Evolutionary conservation across 2,797 vertebrate genomes (phyloP).

Genomic region (Leontopithecus rosalia): DNA sequence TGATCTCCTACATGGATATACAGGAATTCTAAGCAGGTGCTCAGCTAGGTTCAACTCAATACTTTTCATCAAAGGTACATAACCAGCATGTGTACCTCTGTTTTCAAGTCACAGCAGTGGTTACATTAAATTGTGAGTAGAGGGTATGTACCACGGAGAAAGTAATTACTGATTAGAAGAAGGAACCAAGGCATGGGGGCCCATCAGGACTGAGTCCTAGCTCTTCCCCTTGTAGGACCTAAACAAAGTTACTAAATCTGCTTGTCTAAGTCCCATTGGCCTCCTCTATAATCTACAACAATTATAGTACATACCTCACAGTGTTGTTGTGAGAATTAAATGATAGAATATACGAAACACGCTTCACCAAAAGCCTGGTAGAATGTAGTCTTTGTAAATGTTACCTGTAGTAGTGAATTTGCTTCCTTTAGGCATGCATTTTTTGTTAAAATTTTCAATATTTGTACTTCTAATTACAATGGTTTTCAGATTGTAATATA

Average conservation of each 20-base stretch:
- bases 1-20: neutral
- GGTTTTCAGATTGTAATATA: neutral
- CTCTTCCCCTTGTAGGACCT: neutral
- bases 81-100: neutral
- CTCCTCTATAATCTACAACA: neutral
- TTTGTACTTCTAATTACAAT: neutral
- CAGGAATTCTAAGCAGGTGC: neutral
- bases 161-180: neutral
- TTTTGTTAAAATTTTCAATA: neutral
- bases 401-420: neutral
- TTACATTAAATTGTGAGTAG: neutral
- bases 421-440: neutral
- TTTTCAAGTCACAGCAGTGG: neutral
- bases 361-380: neutral
- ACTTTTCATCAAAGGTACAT: neutral
- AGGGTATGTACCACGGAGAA: neutral
- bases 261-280: neutral
- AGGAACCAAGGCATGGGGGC: neutral
- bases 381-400: neutral
- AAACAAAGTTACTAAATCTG: neutral
- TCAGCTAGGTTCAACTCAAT: neutral
- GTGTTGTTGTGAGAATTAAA: neutral
- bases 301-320: neutral
- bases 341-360: neutral
- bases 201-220: neutral